These are phyloP conservation scores for Epizoanthus illoricatus DNA, from an alignment of 92 coral and sea anemone genomes.

Conservation along the genomic window DNA sequence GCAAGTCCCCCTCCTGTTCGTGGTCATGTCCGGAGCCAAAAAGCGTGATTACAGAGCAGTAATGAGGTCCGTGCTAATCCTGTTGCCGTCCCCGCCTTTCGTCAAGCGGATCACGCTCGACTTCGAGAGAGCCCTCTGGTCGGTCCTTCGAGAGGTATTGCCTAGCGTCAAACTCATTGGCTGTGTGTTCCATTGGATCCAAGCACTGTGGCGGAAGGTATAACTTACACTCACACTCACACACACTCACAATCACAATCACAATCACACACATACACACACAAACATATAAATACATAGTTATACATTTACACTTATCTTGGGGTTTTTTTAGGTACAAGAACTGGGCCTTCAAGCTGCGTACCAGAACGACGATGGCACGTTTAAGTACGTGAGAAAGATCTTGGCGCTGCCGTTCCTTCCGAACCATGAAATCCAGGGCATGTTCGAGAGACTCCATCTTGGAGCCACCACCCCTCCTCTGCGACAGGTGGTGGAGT, in stretches of 20 bases:
- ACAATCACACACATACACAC: no score
- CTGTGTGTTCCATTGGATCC: slow-evolving; percentile 14
- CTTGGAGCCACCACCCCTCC: background rate
- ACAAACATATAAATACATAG: no score
- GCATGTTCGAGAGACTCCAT: background rate
- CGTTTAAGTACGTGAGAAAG: background rate
- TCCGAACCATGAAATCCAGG: background rate
- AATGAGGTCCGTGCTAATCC: background rate
- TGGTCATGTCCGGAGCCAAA: background rate
- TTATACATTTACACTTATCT: no score
- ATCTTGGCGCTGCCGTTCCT: background rate
- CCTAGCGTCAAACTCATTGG: background rate
- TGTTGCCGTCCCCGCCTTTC: slow-evolving; percentile 10
- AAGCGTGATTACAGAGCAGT: background rate
- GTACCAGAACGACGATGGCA: no score
- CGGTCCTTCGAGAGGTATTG: background rate
- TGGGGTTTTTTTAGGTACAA: no score
- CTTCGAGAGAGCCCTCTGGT: slow-evolving; percentile 11
- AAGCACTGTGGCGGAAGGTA: slow-evolving; percentile 9
- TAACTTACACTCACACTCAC: background rate
- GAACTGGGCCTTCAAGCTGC: no score
- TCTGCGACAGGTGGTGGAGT: background rate
- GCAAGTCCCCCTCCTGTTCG: background rate
- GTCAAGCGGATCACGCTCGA: slow-evolving; percentile 2
- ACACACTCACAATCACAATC: no score